These are phyloP conservation scores for Aricia artaxerxes DNA, from an alignment of 2,888 invertebrate species.

Conservation along the genomic window DNA sequence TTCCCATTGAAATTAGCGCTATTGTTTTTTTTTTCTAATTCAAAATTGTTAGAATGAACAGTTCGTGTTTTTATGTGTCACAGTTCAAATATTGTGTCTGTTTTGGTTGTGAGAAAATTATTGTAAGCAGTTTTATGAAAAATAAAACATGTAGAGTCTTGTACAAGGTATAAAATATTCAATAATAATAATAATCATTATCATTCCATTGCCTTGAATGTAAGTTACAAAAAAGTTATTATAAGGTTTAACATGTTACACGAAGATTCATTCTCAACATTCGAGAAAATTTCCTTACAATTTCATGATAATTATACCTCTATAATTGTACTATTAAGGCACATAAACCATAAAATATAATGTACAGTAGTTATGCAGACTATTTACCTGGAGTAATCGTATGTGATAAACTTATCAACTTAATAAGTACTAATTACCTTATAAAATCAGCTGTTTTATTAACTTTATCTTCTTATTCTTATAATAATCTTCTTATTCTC, in stretches of 20 bases:
- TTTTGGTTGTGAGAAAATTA: neutral
- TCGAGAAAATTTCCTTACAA: neutral
- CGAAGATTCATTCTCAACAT: neutral
- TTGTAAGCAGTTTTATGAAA: neutral
- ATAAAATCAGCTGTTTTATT: neutral
- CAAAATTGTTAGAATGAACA: neutral
- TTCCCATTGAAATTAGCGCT: slow-evolving; percentile 2
- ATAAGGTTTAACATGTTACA: neutral
- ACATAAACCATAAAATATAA: neutral
- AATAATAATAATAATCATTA: neutral
- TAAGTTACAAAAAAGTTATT: neutral
- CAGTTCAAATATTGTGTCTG: neutral
- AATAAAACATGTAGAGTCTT: neutral
- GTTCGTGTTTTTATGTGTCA: neutral
- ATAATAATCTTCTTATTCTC: neutral
- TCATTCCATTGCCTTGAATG: neutral
- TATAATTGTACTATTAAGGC: neutral
- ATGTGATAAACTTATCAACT: slow-evolving; percentile 8
- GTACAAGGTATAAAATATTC: neutral
- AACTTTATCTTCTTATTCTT: neutral
- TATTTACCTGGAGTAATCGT: slow-evolving; percentile 1
- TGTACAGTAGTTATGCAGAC: neutral
- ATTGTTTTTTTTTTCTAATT: slow-evolving; percentile 20
- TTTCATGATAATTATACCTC: neutral
- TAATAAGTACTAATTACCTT: neutral